These are phyloP conservation scores for Lates japonicus DNA, from an alignment of 2,797 vertebrate genomes.

Conservation along the genomic window DNA sequence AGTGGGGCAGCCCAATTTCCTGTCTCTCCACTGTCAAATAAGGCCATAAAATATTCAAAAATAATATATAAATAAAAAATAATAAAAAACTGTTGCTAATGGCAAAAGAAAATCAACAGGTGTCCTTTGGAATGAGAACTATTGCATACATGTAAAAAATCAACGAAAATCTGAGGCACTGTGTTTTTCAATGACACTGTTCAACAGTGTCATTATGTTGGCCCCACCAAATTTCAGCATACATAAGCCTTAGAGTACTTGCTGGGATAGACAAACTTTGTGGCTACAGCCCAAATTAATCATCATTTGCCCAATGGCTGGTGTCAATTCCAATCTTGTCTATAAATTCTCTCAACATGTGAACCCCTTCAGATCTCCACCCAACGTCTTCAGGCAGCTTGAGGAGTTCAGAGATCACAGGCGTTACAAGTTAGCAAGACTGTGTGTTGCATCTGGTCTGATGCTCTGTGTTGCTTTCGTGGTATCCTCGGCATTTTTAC, in stretches of 20 bases:
- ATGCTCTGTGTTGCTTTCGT: conserved; percentile 48
- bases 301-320: conserved; percentile 28
- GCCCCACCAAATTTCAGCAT: not conserved
- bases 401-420: conserved; percentile 73
- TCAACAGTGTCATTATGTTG: not conserved
- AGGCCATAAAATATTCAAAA: too few species aligned
- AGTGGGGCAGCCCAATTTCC: too few species aligned
- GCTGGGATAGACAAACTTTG: not conserved
- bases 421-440: conserved; percentile 57
- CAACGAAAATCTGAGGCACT: not conserved
- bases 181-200: not conserved
- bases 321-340: conserved; percentile 39
- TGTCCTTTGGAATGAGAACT: not conserved
- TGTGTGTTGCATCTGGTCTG: conserved; percentile 59
- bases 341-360: conserved; percentile 67
- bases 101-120: not conserved
- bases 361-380: conserved; percentile 66
- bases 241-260: not conserved
- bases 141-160: not conserved
- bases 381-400: conserved; percentile 64
- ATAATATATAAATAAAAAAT: too few species aligned
- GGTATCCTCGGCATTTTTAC: conserved; percentile 76
- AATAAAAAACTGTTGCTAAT: not conserved
- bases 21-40: too few species aligned
- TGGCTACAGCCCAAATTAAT: conserved; percentile 27